Evolutionary conservation across 2,888 invertebrate species (phyloP).

Genomic region (Tortrix viridana): DNA sequence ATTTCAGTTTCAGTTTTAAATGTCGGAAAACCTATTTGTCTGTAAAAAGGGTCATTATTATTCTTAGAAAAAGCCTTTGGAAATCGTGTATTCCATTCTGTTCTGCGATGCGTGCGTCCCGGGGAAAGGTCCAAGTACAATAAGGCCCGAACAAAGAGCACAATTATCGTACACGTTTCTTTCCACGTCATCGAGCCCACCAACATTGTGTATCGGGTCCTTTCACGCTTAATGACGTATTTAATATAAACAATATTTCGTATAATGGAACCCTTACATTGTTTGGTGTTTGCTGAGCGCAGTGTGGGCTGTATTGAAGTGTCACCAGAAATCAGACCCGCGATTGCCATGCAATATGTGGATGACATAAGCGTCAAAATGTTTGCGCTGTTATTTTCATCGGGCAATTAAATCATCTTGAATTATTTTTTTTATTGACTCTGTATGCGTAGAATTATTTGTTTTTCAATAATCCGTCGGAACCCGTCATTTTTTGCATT

Average conservation of each 20-base stretch:
- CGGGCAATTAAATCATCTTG: too few relatives aligned
- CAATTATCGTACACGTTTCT: conserved; percentile 23
- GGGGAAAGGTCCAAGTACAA: conserved; percentile 12
- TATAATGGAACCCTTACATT: conserved; percentile 7
- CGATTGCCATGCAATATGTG: background rate
- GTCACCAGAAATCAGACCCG: background rate
- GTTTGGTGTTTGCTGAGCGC: background rate
- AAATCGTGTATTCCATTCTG: background rate
- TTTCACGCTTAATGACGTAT: conserved; percentile 28
- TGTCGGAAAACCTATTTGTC: background rate
- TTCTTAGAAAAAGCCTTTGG: background rate
- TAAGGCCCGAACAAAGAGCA: conserved; percentile 21
- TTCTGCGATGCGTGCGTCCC: background rate
- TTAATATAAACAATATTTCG: conserved; percentile 34
- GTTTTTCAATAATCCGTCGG: too few relatives aligned
- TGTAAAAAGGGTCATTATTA: background rate
- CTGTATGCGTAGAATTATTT: too few relatives aligned
- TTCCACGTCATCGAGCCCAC: conserved; percentile 3
- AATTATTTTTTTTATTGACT: too few relatives aligned
- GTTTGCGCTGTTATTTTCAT: too few relatives aligned
- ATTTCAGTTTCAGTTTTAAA: background rate
- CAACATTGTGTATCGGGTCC: conserved; percentile 13
- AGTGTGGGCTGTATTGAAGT: background rate
- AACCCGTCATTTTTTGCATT: too few relatives aligned
- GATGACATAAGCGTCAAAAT: too few relatives aligned